Evolutionary conservation across 2,888 invertebrate species (phyloP), one percentile per base, ranked within the genome.

Genomic region (Tanytarsus gracilentus): DNA sequence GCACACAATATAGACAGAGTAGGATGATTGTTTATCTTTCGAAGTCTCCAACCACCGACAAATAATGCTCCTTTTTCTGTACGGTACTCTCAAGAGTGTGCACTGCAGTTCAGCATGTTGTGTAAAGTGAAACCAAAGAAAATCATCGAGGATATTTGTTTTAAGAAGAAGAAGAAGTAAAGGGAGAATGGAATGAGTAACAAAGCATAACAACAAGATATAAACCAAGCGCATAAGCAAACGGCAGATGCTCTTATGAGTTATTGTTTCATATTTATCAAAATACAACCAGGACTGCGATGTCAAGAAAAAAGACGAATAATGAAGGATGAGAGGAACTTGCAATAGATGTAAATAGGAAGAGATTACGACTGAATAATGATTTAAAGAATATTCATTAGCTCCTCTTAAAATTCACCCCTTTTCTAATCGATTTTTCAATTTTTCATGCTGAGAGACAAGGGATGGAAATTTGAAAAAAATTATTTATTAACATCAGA

Each of bases 251-350:
- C 21, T 23, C 36, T 30, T 29, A 48, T 58, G 48, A 58, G 30
- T 29, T 44, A 58, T 58, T 58, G 58, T 58, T 58, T 58, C 48
- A 48, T 29, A 58, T 58, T 58, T 58, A 58, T 58, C 58, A 58
- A 29, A 23, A 40, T 9, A 8, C 11, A 14, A 7, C 21, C 9
- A 49, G 11, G 49, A 5, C 14, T 30, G 30, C 6, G 30, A 30
- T 50, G 26, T 27, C 30, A 44, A 11, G 44, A 44, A n/a, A 33
- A 33, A 33, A 11, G 33, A 33, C 9, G 9, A 33, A 33, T 11
- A 33, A 33, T 11, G 33, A 11, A 9, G 9, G 9, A 33, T 11
- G 6, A 33, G 11, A 33, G 33, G 33, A 33, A 36, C 36, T 14
- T 14, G 16, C 36, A 36, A 36, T 14, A 36, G 36, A 36, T 36